These are phyloP conservation scores for Idris sp. DNA, from an alignment of 1,140 invertebrate genomes.

Conservation along the genomic window DNA sequence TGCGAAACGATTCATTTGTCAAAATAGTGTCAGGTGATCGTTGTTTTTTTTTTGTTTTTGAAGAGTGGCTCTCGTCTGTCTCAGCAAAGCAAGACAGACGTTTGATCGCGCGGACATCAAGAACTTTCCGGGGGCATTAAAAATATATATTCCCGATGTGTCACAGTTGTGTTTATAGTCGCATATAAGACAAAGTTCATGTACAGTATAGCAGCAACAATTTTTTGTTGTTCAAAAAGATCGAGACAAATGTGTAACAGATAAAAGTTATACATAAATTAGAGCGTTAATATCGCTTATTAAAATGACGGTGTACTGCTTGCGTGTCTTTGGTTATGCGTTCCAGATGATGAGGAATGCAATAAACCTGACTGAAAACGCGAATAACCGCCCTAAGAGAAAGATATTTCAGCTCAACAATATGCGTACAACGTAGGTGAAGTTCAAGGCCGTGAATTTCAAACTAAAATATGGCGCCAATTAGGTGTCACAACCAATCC, in stretches of 20 bases:
- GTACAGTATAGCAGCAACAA: no score
- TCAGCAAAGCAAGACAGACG: constrained; percentile 42
- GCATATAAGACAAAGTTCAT: no score
- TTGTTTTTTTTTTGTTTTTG: constrained; percentile 58
- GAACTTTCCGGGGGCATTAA: constrained; percentile 51
- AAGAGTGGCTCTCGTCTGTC: constrained; percentile 60
- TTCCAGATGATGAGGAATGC: no score
- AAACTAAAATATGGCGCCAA: constrained; percentile 42
- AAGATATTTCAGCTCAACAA: constrained; percentile 37
- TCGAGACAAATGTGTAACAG: no score
- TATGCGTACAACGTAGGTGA: constrained; percentile 38
- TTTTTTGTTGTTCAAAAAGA: no score
- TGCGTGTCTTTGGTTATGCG: no score
- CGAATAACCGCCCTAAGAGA: no score
- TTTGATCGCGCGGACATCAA: constrained; percentile 59
- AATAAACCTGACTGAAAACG: no score
- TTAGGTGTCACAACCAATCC: constrained; percentile 42
- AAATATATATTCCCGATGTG: constrained; percentile 46
- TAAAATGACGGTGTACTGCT: no score
- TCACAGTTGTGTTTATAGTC: constrained; percentile 51
- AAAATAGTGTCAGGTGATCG: constrained; percentile 63
- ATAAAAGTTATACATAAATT: no score
- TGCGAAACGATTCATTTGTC: constrained; percentile 61
- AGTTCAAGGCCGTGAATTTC: constrained; percentile 53
- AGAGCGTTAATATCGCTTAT: no score